phyloP scores from a whole-genome alignment of 30 jellyfish, hydroid and myxozoan species.

The Aurelia sp. region DNA sequence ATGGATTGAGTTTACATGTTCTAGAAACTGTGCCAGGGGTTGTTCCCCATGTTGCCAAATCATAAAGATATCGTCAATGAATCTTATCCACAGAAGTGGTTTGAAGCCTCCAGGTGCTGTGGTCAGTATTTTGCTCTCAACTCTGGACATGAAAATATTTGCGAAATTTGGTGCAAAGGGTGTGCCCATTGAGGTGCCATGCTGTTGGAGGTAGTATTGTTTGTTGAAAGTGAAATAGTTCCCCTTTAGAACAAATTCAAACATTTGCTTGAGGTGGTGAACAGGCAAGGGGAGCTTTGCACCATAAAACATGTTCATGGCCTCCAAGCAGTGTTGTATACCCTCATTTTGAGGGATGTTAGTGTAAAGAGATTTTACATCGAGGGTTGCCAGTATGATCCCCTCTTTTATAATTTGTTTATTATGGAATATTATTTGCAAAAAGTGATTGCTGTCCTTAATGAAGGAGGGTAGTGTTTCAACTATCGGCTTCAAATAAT shows the following conservation, averaged over 20 bases:
- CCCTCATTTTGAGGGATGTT: not conserved
- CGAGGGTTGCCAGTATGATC: not conserved
- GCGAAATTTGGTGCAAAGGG: too few species aligned
- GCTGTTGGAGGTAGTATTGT: not conserved
- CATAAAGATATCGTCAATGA: too few species aligned
- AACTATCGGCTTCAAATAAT: constrained; percentile 43
- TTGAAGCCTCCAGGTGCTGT: not conserved
- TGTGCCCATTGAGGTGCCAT: not conserved
- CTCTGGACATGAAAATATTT: not conserved
- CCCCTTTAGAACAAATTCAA: too few species aligned
- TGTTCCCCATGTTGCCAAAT: too few species aligned
- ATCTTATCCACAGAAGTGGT: too few species aligned
- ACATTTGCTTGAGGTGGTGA: too few species aligned
- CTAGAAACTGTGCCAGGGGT: too few species aligned
- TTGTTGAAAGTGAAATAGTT: not conserved
- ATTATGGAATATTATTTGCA: not conserved
- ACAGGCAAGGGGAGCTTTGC: not conserved
- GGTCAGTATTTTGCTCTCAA: not conserved
- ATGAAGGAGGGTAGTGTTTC: constrained; percentile 29
- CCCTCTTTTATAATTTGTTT: not conserved
- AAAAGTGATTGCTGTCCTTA: constrained; percentile 62
- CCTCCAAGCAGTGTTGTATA: not conserved
- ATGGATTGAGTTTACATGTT: too few species aligned
- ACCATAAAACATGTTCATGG: not conserved
- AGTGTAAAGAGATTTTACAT: too few species aligned